Base-by-base conservation (phyloP, 1,140 invertebrate species). In the Stegodyphus mimosarum region DNA sequence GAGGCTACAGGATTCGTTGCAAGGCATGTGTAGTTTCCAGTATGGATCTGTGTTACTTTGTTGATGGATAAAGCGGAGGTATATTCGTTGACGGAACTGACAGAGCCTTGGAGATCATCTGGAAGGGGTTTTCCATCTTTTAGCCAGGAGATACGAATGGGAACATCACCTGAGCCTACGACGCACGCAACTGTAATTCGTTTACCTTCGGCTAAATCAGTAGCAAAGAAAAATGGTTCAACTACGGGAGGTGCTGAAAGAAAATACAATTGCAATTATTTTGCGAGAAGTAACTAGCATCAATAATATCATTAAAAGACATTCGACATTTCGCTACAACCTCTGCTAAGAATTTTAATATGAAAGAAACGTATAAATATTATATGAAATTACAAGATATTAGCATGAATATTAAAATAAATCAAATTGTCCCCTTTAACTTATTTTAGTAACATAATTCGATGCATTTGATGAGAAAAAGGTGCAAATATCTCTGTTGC, bases 151-250 rank as follows among this genome's bases (percentile, higher is more conserved):
- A 99, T 96, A 76, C 93, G 94, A 87, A 99, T 94, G 33, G 97
- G 97, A 86, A 96, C 93, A 92, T 99, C 97, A 15, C 97, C 97
- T 91, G 96, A 96, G 89, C 97, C 94, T 88, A 98, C 96, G 89
- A 96, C 95, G 91, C 97, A 99, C 73, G 96, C 95, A 87, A 98
- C 96, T 89, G 96, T 95, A 6, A 96, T 95, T 53, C 96, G 91
- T 88, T 96, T 95, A 10, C 96, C 96, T 92, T 97, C 95, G 90
- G 96, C 88, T 76, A 90, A 94, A 89, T 95, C 95, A 11, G 93
- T 92, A 0, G 95, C 95, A 89, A 98, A 97, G 10, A 87, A 87
- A 88, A 92, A 92, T 4, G 90, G 89, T 78, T 91, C 90, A 52
- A 92, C 90, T 6, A 89, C 88, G n/a, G 92, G 92, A 4, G 91